Evolutionary conservation across 2,888 invertebrate species (phyloP), one percentile per base, ranked within the genome.

Genomic region (Sarcophaga caerulescens): DNA sequence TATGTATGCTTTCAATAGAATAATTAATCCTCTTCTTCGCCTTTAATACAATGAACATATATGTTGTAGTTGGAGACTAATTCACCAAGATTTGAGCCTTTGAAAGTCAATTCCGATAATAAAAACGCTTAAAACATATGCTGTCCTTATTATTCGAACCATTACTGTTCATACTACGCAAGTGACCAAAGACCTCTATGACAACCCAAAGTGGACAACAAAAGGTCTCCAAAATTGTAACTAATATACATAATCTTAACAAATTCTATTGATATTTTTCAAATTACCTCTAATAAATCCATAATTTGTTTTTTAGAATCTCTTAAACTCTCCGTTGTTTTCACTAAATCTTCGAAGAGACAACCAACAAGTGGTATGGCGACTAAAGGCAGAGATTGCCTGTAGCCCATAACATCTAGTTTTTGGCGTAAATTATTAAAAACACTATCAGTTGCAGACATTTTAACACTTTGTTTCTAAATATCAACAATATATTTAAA

Each of bases 261-360:
- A 69, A 75, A 77, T 10, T 19, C 3, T 23, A 23, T 19, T 6
- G 3, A 68, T 12, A 73, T 21, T 19, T 44, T 77, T 84, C 87
- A 85, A 84, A 82, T 83, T 89, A 96, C 96, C 94, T 95, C 95
- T 52, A 95, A 92, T 75, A 96, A 95, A 89, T 95, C 95, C 91
- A 96, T 95, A 8, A 96, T 95, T 89, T 96, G 93, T 85, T 95
- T 94, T 94, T 98, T 98, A 87, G 97, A 96, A 93, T 97, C 96
- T 90, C 97, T 96, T 78, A 98, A 94, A 90, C 96, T 97, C 89
- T 96, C 96, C n/a, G 97, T 98, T 11, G 98, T 98, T 92, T 97
- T 96, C 85, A 98, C 94, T 83, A 98, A 94, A 93, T 98, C 98
- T 66, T 96, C 95, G 77, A 98, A 94, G 83, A 98, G 92, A 90